A percentile compares a stretch with the other conserved stretches of the same genome.
Evolutionary conservation across 2,113 vertebrate species (phyloP).

Genomic region (Etheostoma cragini): DNA sequence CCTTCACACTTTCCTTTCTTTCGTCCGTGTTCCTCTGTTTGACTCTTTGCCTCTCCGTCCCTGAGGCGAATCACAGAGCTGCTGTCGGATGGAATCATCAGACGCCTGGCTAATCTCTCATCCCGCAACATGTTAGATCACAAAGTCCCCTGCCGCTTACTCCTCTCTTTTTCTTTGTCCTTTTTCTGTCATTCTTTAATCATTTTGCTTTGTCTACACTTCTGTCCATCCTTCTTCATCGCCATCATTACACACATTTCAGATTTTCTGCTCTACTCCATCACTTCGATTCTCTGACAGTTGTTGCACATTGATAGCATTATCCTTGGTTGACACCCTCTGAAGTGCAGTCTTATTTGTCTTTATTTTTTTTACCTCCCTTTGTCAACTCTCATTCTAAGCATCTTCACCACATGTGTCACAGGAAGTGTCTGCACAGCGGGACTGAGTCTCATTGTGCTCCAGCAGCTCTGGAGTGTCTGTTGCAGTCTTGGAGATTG

Average conservation of each 20-base stretch:
- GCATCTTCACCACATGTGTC: not conserved
- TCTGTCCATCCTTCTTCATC: not conserved
- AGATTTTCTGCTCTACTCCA: not conserved
- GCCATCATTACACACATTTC: not conserved
- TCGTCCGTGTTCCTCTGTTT: not conserved
- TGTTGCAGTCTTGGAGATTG: not conserved
- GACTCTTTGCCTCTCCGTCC: conserved; percentile 8
- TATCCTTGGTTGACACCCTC: not conserved
- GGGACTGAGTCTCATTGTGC: not conserved
- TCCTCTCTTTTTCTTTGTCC: not conserved
- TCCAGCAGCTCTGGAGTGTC: not conserved
- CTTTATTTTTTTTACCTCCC: not conserved
- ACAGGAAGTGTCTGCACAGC: not conserved
- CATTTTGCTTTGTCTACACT: not conserved
- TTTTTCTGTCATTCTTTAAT: not conserved
- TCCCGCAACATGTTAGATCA: conserved; percentile 1
- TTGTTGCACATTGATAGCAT: not conserved
- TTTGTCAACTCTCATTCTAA: not conserved
- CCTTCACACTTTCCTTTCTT: not conserved
- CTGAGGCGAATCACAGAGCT: conserved; percentile 24
- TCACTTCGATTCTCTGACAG: not conserved
- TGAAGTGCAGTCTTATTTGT: not conserved
- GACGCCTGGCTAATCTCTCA: conserved; percentile 27
- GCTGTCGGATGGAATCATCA: conserved; percentile 52
- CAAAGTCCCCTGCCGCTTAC: not conserved